These are phyloP conservation scores for Danio jaintianensis DNA, from an alignment of 2,797 vertebrate species.

Conservation along the genomic window DNA sequence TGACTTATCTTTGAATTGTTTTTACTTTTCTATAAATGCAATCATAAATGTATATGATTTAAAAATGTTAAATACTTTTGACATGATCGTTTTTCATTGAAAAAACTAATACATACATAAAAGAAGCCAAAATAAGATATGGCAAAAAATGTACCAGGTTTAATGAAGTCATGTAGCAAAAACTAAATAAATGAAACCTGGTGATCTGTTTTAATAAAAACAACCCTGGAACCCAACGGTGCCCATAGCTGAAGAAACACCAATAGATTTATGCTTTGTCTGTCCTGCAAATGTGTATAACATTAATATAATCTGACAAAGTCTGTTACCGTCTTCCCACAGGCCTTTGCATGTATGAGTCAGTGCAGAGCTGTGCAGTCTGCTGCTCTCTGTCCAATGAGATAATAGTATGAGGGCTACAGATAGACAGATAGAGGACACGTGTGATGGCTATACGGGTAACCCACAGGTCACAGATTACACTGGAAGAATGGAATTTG, in stretches of 20 bases:
- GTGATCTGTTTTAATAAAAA: neutral
- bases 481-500: neutral
- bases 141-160: too few relatives aligned
- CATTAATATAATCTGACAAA: slow-evolving; percentile 43
- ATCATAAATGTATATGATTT: too few relatives aligned
- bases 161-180: too few relatives aligned
- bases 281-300: slow-evolving; percentile 6
- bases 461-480: slow-evolving; percentile 14
- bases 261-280: neutral
- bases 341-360: slow-evolving; percentile 28
- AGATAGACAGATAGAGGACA: slow-evolving; percentile 44
- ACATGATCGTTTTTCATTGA: neutral
- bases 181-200: neutral
- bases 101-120: neutral
- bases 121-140: neutral
- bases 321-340: slow-evolving; percentile 21
- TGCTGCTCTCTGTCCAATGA: slow-evolving; percentile 26
- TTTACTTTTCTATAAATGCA: too few relatives aligned
- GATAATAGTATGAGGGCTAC: slow-evolving; percentile 41
- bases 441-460: slow-evolving; percentile 21
- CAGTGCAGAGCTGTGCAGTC: slow-evolving; percentile 34
- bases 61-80: neutral
- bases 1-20: too few relatives aligned
- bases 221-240: neutral
- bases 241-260: neutral